Evolutionary conservation across 2,797 vertebrate genomes (phyloP).

Genomic region (Glossophaga mutica): DNA sequence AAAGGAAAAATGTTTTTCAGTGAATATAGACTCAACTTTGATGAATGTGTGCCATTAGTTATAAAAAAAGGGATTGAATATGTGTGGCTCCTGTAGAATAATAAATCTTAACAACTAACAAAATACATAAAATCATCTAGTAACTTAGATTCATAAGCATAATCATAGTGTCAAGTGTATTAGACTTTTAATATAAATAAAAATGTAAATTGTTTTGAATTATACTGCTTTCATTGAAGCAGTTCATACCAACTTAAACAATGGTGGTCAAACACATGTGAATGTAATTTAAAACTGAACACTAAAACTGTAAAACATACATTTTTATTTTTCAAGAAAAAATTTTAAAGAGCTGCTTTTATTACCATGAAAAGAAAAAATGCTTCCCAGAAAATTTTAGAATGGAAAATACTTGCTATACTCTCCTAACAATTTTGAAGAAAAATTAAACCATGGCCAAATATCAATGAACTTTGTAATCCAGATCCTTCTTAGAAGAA

Average conservation of each 20-base stretch:
- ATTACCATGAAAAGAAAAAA: slow-evolving; percentile 1
- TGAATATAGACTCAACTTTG: background rate
- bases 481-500: background rate
- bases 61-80: background rate
- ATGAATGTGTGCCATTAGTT: background rate
- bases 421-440: slow-evolving; percentile 13
- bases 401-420: slow-evolving; percentile 15
- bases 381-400: background rate
- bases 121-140: background rate
- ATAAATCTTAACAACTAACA: background rate
- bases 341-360: background rate
- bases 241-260: background rate
- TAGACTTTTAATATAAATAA: background rate
- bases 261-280: background rate
- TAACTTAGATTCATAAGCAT: background rate
- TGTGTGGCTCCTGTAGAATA: background rate
- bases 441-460: background rate
- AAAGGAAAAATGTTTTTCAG: background rate
- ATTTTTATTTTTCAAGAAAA: slow-evolving; percentile 8
- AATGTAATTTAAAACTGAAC: slow-evolving; percentile 2
- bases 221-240: background rate
- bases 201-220: slow-evolving; percentile 11
- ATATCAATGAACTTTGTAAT: background rate
- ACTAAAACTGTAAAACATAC: background rate
- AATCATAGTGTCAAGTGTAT: background rate